Base-by-base conservation (phyloP, 2,888 invertebrate species). In the Drosophila hamatofila region DNA sequence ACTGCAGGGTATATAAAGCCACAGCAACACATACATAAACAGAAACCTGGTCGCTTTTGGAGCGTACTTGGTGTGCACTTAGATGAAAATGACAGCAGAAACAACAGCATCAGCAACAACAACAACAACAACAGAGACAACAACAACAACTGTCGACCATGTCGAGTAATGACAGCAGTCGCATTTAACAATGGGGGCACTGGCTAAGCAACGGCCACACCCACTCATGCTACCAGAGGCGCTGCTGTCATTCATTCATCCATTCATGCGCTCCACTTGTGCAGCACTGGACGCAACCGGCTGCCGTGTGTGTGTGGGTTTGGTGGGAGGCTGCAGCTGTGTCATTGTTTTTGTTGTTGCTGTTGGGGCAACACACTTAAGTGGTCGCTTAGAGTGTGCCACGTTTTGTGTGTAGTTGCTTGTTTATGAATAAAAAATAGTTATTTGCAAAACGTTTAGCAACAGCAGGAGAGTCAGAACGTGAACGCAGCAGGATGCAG, bases 341-440 rank as follows among this genome's bases (percentile, higher is more conserved):
- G 75, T 62, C 72, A 51, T 42, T 69, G 61, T 49, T 44, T 60
- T 27, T 67, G 48, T n/a, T 27, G 49, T 46, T 67, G 69, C 33
- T 69, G 83, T 56, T 75, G 73, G 62, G 71, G 75, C 75, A 75
- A 75, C 81, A 78, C 88, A 78, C 89, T 90, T 89, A 88, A 90
- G 89, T 90, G 89, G 82, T 88, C 80, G 80, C 71, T 81, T 77
- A 83, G 88, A 85, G 89, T 85, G 76, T 65, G 73, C 85, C 67
- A 81, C 80, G 87, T 75, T 80, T 75, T 81, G 73, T 80, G 35
- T 68, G 58, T 46, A 73, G 80, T 83, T 86, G 80, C 79, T 84
- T 89, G 80, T 82, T 85, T 87, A 90, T 90, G 85, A 88, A 90
- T 90, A 90, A 90, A 82, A 89, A 90, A 88, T 89, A 82, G 83